Base-by-base conservation (phyloP, 2,797 vertebrate species). In the Chaunax sp. region DNA sequence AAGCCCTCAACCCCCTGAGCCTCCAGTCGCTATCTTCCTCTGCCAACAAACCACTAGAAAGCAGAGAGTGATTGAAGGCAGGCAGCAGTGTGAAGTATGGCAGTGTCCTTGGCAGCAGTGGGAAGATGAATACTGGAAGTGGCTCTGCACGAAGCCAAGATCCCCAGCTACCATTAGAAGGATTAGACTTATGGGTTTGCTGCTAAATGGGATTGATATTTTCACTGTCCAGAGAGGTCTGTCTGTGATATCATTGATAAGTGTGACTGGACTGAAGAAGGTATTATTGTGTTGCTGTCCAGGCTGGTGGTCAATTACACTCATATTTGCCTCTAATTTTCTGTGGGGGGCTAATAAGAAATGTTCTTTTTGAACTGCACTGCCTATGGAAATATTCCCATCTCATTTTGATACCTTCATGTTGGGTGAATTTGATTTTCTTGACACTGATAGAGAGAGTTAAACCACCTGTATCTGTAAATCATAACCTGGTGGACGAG, bases 171-270 rank as follows among this genome's bases (percentile, higher is more conserved):
- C 60, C 84, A 80, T 78, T 72, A 78, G 79, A 22, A 55, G 77
- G 73, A 79, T 65, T 43, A 69, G 76, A 84, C 41, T 44, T 26
- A 52, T 46, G 72, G 63, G 37, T 43, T 15, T 7, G 61, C 54
- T 53, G 66, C 69, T 85, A 61, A 84, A 81, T 57, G 77, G 75
- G 80, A 78, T 64, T 59, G 57, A 82, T 76, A 55, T 70, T 66
- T 64, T 44, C 51, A 9, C 49, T 16, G 57, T 76, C 73, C 43
- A 11, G 10, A 1, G 6, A 50, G 51, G 43, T 44, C 47, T 3
- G 6, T 40, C 46, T 59, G 28, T 22, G 35, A 44, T 28, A 16
- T 25, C 41, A 19, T 2, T 12, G 19, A 20, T 35, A 25, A 52
- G 41, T 43, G 69, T 30, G 3, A 44, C 25, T 19, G 56, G 77